Conservation (phyloP, 2,888 invertebrate genomes). For the Lymantria monacha region DNA sequence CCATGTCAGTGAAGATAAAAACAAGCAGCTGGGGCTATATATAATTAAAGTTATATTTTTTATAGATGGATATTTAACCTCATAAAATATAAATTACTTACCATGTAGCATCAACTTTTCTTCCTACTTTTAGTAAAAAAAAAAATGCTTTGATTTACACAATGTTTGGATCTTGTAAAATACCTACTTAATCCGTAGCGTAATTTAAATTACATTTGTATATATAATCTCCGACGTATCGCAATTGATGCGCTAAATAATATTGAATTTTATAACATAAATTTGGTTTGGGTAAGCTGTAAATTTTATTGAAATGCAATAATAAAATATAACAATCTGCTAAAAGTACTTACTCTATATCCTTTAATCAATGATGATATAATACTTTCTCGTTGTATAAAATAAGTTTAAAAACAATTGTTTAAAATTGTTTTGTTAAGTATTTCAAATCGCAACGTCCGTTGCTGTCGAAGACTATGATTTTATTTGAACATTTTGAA, state of each 20-base stretch:
- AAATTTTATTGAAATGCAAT: neutral
- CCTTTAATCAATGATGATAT: neutral
- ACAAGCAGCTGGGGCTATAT: conserved; percentile 77
- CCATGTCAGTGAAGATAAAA: conserved; percentile 74
- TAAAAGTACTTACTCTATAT: too few species aligned
- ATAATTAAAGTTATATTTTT: conserved; percentile 14
- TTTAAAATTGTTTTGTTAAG: neutral
- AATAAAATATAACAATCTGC: neutral
- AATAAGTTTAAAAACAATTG: too few species aligned
- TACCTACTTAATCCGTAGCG: conserved; percentile 17
- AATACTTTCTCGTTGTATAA: neutral
- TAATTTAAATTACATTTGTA: conserved; percentile 24
- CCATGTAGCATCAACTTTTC: conserved; percentile 25
- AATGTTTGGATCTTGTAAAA: conserved; percentile 21
- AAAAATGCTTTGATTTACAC: conserved; percentile 4
- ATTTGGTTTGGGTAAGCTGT: conserved; percentile 17
- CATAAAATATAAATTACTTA: conserved; percentile 12
- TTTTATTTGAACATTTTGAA: too few species aligned
- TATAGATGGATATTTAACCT: conserved; percentile 4
- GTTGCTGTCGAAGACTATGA: too few species aligned
- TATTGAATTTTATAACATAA: conserved; percentile 25
- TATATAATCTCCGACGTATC: neutral
- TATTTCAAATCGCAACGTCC: too few species aligned
- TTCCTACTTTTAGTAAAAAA: conserved; percentile 11
- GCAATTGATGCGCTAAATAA: conserved; percentile 2